Base-by-base conservation (phyloP, 64 coral and sea anemone species). In the Montipora foliosa region DNA sequence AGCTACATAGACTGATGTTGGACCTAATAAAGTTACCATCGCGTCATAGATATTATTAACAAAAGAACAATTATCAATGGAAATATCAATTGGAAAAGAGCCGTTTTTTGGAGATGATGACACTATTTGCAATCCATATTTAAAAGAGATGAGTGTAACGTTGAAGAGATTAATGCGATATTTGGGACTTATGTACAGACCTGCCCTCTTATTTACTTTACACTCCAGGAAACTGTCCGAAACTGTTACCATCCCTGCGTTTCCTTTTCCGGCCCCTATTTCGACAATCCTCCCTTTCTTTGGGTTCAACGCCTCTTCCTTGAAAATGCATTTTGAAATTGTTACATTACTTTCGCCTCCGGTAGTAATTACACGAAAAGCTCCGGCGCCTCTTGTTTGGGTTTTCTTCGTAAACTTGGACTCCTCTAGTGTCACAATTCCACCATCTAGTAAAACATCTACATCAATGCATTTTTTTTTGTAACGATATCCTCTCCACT, bases 141-240 rank as follows among this genome's bases (percentile, higher is more conserved):
- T 6, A 59, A 59, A 59, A 12, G 22, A 58, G 21, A 44, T 44
- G 8, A 82, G 3, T 46, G 80, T 82, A 8, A 82, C 4, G 51
- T 82, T 82, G 51, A 82, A 6, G 10, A 82, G 22, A 6, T 15
- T 62, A 62, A 82, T 64, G 1, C 29, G 80, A 12, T 82, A 82
- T 62, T 82, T 82, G 57, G 80, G 80, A 82, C 80, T 82, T 82
- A 82, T 47, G 8, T 6, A 5, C 2, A 82, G 15, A 12, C 10
- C 80, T 15, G 5, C 21, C 4, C 64, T 58, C 17, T 44, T 82
- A 12, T 25, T 29, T 37, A 3, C 5, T 7, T 1, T 81, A 58
- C 25, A 46, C 1, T 2, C 7, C 3, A 82, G 24, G 0, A 44
- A 44, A 7, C 80, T 82, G 80, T 82, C 14, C 44, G 21, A 6